phyloP scores from a whole-genome alignment of 1,140 invertebrate genomes.

The Trachymyrmex cornetzi region DNA sequence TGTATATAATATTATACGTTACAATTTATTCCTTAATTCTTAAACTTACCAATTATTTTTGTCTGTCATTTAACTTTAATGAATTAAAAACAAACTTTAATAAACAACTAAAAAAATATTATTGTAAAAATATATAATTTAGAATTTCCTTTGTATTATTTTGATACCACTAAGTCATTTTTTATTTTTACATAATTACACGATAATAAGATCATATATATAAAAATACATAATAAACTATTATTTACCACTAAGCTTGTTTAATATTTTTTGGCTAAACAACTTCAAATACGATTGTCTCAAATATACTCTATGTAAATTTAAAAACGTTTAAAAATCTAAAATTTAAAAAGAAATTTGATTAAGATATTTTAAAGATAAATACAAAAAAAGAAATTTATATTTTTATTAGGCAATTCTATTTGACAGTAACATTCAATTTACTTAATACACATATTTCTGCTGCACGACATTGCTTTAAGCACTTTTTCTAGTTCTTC shows the following conservation, averaged over 20 bases:
- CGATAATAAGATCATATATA: background rate
- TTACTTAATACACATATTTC: background rate
- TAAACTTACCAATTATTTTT: background rate
- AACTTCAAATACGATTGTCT: background rate
- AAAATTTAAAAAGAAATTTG: background rate
- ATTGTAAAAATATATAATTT: background rate
- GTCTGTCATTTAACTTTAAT: background rate
- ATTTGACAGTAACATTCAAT: background rate
- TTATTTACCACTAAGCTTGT: background rate
- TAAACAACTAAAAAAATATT: background rate
- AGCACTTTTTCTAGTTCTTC: background rate
- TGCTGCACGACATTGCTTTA: background rate
- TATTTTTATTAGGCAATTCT: background rate
- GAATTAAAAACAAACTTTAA: background rate
- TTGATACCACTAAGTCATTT: too few species aligned
- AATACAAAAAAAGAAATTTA: background rate
- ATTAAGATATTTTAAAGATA: background rate
- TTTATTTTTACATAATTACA: slow-evolving; percentile 9
- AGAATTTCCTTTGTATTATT: background rate
- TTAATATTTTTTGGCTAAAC: background rate
- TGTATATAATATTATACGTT: background rate
- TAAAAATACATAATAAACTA: background rate
- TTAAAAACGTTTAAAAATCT: background rate
- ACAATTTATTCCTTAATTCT: background rate
- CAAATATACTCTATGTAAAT: background rate